phyloP scores from a whole-genome alignment of 2,113 vertebrate genomes.

The Oncorhynchus gorbuscha region DNA sequence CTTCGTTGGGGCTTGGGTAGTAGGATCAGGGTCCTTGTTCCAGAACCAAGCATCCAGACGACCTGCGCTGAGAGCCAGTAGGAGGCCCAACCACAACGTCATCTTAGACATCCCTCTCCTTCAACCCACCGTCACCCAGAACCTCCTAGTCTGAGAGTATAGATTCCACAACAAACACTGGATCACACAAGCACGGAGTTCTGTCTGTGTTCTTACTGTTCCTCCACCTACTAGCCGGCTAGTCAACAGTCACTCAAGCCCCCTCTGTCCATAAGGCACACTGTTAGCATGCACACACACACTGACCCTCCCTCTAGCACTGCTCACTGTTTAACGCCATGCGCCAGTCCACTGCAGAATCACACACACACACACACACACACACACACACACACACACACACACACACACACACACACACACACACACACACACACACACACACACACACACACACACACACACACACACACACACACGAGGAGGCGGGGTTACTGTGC shows the following conservation, averaged over 20 bases:
- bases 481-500: conserved; percentile 37
- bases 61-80: conserved; percentile 42
- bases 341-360: conserved; percentile 12
- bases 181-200: neutral
- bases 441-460: neutral
- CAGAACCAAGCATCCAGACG: conserved; percentile 56
- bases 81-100: conserved; percentile 35
- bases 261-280: conserved; percentile 7
- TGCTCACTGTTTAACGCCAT: conserved; percentile 2
- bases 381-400: neutral
- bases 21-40: fast-evolving
- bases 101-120: conserved; percentile 45
- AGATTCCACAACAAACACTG: conserved; percentile 1
- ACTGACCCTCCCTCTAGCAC: conserved; percentile 37
- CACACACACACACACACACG: neutral
- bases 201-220: conserved; percentile 26
- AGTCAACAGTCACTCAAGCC: conserved; percentile 33
- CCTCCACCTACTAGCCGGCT: conserved; percentile 35
- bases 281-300: neutral
- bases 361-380: neutral
- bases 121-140: conserved; percentile 19
- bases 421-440: conserved; percentile 22
- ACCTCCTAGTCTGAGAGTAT: conserved; percentile 2
- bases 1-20: neutral
- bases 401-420: no score